Conservation (phyloP, 2,113 vertebrate species). For the Syngnathus typhle region DNA sequence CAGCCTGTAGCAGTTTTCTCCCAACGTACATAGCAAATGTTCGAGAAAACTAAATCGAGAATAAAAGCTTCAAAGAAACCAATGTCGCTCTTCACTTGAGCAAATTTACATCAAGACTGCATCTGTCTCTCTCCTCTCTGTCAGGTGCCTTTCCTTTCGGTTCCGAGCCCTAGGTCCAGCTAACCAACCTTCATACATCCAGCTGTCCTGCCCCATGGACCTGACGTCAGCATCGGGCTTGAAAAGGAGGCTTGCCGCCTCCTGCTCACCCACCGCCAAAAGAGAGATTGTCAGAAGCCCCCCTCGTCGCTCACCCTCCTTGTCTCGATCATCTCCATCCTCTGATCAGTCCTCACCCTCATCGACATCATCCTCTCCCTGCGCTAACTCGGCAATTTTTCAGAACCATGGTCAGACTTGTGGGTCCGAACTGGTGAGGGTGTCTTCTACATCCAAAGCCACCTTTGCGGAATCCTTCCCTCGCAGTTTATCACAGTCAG, state of each 20-base stretch:
- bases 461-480: slow-evolving; percentile 27
- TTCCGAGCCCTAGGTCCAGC: slow-evolving; percentile 2
- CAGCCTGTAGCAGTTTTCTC: neutral
- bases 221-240: slow-evolving; percentile 47
- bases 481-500: slow-evolving; percentile 13
- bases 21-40: neutral
- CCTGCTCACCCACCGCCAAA: slow-evolving; percentile 37
- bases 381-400: slow-evolving; percentile 39
- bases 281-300: slow-evolving; percentile 56
- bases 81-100: neutral
- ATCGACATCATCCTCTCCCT: slow-evolving; percentile 54
- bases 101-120: neutral
- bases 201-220: slow-evolving; percentile 50
- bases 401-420: slow-evolving; percentile 42
- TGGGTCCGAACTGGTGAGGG: slow-evolving; percentile 34
- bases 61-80: too few species aligned
- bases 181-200: slow-evolving; percentile 29
- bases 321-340: slow-evolving; percentile 60
- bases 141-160: slow-evolving; percentile 26
- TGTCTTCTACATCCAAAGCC: slow-evolving; percentile 59
- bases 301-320: slow-evolving; percentile 50
- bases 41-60: neutral
- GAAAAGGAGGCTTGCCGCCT: slow-evolving; percentile 49
- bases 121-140: neutral
- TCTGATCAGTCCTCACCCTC: slow-evolving; percentile 56